phyloP scores from a whole-genome alignment of 2,888 invertebrate genomes.

The Lacanobia wlatinum region DNA sequence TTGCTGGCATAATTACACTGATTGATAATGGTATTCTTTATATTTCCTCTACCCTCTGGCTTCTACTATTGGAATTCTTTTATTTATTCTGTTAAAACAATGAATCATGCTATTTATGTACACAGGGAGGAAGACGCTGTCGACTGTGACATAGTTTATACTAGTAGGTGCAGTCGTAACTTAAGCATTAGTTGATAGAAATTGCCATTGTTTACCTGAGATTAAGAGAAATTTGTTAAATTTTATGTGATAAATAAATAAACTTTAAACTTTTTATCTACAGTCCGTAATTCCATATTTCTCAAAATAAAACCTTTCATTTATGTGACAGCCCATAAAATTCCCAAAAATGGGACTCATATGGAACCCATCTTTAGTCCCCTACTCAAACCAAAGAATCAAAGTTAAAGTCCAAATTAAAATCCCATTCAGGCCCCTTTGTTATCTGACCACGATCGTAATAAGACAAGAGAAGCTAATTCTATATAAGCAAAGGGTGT shows the following conservation, averaged over 20 bases:
- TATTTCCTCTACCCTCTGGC: no score
- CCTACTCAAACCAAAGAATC: constrained; percentile 59
- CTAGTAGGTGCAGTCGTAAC: no score
- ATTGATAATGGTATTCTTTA: not conserved
- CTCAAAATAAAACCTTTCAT: not conserved
- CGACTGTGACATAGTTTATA: no score
- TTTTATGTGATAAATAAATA: no score
- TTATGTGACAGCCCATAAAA: not conserved
- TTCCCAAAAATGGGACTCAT: constrained; percentile 12
- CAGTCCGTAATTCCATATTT: not conserved
- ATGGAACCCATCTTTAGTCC: constrained; percentile 37
- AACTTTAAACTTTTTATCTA: no score
- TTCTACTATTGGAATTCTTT: no score
- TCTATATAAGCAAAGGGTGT: constrained; percentile 86
- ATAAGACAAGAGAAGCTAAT: constrained; percentile 85
- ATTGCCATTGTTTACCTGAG: no score
- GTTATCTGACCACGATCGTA: constrained; percentile 86
- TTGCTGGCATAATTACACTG: not conserved
- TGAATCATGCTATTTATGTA: no score
- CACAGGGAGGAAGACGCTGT: no score
- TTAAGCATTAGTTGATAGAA: no score
- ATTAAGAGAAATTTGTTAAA: no score
- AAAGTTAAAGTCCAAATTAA: constrained; percentile 79
- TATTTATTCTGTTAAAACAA: no score
- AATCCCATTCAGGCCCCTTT: constrained; percentile 78